Conservation (phyloP, 2,888 invertebrate species). For the Malacosoma neustria region DNA sequence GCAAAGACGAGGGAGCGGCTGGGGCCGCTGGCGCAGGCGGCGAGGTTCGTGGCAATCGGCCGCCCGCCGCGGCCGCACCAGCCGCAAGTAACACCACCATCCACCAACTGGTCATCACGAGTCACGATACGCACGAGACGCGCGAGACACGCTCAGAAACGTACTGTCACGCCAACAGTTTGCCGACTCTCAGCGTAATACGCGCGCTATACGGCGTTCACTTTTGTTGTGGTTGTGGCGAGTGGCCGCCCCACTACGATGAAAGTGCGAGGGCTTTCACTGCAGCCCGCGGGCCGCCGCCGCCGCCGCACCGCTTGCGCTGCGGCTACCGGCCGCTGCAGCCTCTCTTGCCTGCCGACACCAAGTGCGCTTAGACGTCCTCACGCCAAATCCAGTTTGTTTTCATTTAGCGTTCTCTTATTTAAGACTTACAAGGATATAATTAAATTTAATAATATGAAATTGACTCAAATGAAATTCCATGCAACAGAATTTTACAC, state of each 20-base stretch:
- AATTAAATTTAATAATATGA: no score
- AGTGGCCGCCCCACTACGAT: constrained; percentile 54
- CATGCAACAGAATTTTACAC: no score
- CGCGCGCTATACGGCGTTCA: constrained; percentile 55
- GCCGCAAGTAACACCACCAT: constrained; percentile 51
- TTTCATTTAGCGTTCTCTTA: no score
- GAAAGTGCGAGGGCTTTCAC: constrained; percentile 68
- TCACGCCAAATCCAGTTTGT: no score
- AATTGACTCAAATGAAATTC: no score
- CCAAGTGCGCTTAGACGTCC: no score
- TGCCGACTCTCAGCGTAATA: constrained; percentile 40
- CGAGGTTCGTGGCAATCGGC: constrained; percentile 58
- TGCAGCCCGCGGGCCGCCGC: constrained; percentile 26
- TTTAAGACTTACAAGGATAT: no score
- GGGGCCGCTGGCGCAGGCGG: constrained; percentile 64
- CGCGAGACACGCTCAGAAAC: constrained; percentile 45
- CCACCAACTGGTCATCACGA: constrained; percentile 60
- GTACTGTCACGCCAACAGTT: constrained; percentile 43
- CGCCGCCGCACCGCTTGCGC: constrained; percentile 2
- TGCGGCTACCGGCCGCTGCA: constrained; percentile 3
- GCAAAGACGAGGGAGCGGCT: constrained; percentile 75
- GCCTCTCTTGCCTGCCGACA: constrained; percentile 1
- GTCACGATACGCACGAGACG: constrained; percentile 39
- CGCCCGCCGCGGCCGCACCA: constrained; percentile 54
- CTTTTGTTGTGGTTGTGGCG: constrained; percentile 50